phyloP scores from a whole-genome alignment of 92 coral and sea anemone genomes.

The Diadumene lineata region DNA sequence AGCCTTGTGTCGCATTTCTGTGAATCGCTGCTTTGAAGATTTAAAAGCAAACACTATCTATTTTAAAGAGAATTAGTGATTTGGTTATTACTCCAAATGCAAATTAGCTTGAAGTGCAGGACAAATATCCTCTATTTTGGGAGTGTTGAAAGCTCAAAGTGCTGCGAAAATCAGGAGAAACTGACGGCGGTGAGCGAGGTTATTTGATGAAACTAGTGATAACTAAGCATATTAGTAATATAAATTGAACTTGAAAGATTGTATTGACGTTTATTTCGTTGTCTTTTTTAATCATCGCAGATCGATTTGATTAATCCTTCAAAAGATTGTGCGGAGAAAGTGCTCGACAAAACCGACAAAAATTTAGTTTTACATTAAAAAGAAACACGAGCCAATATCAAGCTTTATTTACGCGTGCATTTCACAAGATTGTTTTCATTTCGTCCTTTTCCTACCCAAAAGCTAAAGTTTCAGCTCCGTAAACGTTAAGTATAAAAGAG shows the following conservation, averaged over 20 bases:
- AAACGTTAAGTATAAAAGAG: no score
- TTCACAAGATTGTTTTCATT: background rate
- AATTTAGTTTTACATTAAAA: background rate
- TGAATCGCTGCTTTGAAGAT: background rate
- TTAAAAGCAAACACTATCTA: background rate
- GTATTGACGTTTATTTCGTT: background rate
- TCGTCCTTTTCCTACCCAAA: no score
- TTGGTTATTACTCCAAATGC: background rate
- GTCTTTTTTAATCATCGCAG: background rate
- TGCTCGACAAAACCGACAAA: background rate
- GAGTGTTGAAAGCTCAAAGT: background rate
- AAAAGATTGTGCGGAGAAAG: background rate
- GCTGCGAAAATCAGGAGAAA: background rate
- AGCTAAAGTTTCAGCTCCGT: no score
- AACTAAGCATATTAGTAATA: background rate
- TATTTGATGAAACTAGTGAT: background rate
- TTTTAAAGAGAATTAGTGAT: background rate
- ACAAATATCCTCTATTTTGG: background rate
- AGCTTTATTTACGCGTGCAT: background rate
- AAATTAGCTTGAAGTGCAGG: background rate
- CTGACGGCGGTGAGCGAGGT: background rate
- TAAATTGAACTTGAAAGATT: background rate
- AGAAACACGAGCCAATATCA: no score
- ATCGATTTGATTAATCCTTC: background rate
- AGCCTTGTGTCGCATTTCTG: background rate